Evolutionary conservation across 2,888 invertebrate genomes (phyloP), one percentile per base, ranked within the genome.

Genomic region (Frankliniella fusca): DNA sequence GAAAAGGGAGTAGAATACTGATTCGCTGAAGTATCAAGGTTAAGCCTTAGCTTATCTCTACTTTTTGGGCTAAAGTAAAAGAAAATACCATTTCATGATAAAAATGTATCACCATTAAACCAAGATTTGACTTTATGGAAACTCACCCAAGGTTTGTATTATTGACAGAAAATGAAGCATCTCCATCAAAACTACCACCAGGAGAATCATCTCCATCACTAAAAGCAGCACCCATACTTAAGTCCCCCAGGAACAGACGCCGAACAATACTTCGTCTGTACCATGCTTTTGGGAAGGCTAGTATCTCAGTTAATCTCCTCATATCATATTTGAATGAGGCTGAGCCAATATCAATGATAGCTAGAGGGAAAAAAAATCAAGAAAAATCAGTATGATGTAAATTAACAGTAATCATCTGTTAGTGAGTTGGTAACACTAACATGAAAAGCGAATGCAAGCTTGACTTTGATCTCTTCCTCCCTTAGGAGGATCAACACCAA

Each of bases 251-350:
- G 89, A 98, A 98, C 86, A 98, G 91, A 48, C 97, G 90, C 11
- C 97, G 91, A 49, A 98, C 97, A 86, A 99, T 96, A 85, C 95
- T 95, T 70, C 97, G 92, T 3, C 98, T 90, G 89, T 99, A 99
- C 99, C 99, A 99, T 20, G 99, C 98, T 89, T 97, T 97, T 0
- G 99, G 99, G 88, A 99, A 98, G 0, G 98, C 97, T 83, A 99
- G 90, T 86, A 99, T 98, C 90, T 99, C 99, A 0, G 97, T 95
- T 84, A 99, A 89, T 0, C 99, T 92, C 61, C 99, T 92, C 98
- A 99, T 99, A 88, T 99, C 99, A 89, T 99, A 99, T 87, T 98
- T 98, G 89, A 99, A 99, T 48, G 96, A 96, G 15, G 97, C 97
- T 38, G 96, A 96, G 48, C 98, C 98, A 85, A 98, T 96, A 89